These are phyloP conservation scores for Sparidentex hasta DNA, from an alignment of 2,797 vertebrate genomes.

Conservation along the genomic window DNA sequence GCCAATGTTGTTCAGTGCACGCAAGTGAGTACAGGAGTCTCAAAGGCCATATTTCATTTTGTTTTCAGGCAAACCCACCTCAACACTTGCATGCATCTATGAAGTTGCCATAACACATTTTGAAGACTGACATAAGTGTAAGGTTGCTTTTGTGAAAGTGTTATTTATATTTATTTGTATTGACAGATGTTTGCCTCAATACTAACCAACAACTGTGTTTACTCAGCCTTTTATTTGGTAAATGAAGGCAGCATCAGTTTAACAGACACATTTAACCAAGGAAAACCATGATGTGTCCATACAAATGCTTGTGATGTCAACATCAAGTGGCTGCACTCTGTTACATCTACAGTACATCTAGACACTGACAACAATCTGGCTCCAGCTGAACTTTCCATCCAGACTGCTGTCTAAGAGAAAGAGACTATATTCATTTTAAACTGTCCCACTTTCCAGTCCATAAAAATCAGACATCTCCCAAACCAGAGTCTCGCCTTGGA, in stretches of 20 bases:
- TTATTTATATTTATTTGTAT: neutral
- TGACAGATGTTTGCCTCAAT: neutral
- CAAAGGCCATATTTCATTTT: neutral
- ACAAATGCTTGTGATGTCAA: conserved; percentile 26
- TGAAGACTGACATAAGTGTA: neutral
- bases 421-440: conserved; percentile 69
- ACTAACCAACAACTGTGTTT: neutral
- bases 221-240: neutral
- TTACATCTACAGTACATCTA: conserved; percentile 47
- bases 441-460: conserved; percentile 76
- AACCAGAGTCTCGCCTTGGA: conserved; percentile 63
- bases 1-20: neutral
- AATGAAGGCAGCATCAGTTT: conserved; percentile 10
- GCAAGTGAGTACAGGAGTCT: neutral
- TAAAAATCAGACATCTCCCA: conserved; percentile 76
- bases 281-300: conserved; percentile 15
- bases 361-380: conserved; percentile 59
- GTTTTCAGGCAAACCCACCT: neutral
- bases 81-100: conserved; percentile 6
- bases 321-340: conserved; percentile 29
- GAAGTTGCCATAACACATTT: neutral
- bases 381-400: conserved; percentile 63
- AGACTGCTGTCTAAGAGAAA: conserved; percentile 63
- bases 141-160: neutral
- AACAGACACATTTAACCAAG: conserved; percentile 8